Base-by-base conservation (phyloP, 1,140 invertebrate species). In the Phocides pigmalion region DNA sequence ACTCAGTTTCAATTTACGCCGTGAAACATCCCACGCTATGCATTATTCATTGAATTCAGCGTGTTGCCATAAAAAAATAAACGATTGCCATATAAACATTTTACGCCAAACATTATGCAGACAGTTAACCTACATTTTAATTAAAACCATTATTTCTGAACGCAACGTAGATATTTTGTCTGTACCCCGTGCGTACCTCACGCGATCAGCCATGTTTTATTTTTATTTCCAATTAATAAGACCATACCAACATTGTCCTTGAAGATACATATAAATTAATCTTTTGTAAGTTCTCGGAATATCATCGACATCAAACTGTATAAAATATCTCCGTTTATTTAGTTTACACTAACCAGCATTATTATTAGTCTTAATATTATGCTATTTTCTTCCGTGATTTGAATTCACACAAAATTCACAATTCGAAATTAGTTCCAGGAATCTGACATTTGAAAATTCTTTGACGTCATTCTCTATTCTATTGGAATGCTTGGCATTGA, bases 91-190 rank as follows among this genome's bases (percentile, higher is more conserved):
- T 65, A 64, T 64, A 61, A 64, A 59, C 67, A 66, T 35, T 64
- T 69, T 51, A 70, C 54, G 53, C 53, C 73, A 67, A 62, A 61
- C 42, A 61, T 67, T 68, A 68, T 64, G 59, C 44, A 58, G 68
- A 65, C 58, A 66, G 53, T 70, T 77, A 77, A 77, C 71, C 74
- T 53, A 77, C 62, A 76, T 73, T 74, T 69, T 74, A 74, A 77
- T 74, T 69, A 77, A 66, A 63, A 41, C 12, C 47, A 44, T 62
- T 66, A 72, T 53, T 64, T 50, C 25, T 59, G 42, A 62, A 46
- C 54, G 47, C 47, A 59, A 59, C 22, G 54, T 58, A 35, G 56
- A 37, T 59, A 47, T 47, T 59, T 47, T 59, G 16, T 59, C 56
- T 59, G 56, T 46, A n/a, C 35, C 6, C 28, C 16, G 17, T 59